Conservation (phyloP, 2,888 invertebrate genomes). For the Beris morrisii region DNA sequence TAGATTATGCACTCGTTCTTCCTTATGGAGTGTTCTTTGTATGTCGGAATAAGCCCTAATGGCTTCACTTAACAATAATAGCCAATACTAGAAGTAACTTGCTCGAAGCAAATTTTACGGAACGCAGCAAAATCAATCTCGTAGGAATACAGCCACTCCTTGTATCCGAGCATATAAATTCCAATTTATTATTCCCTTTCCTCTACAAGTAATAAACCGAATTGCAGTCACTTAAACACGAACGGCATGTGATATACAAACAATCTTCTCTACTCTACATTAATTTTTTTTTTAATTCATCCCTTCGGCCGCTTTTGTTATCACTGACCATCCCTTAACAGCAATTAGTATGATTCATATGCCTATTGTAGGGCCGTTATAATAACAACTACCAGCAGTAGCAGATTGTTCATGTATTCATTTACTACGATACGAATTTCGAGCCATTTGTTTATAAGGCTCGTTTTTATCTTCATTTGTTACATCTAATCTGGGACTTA, state of each 20-base stretch:
- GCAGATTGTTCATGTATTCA: conserved; percentile 17
- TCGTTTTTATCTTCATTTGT: conserved; percentile 28
- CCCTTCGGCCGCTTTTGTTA: conserved; percentile 1
- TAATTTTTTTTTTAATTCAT: conserved; percentile 5
- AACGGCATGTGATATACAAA: neutral
- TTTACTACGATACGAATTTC: conserved; percentile 13
- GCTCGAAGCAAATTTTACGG: too few relatives aligned
- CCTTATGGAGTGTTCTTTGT: too few relatives aligned
- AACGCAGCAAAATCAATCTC: too few relatives aligned
- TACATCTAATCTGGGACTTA: conserved; percentile 25
- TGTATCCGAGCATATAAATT: too few relatives aligned
- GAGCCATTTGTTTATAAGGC: conserved; percentile 13
- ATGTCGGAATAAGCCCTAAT: too few relatives aligned
- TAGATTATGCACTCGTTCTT: too few relatives aligned
- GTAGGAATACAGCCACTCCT: too few relatives aligned
- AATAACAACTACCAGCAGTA: neutral
- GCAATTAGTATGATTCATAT: conserved; percentile 10
- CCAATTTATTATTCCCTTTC: too few relatives aligned
- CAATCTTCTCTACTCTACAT: neutral
- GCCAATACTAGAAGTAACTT: too few relatives aligned
- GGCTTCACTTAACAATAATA: too few relatives aligned
- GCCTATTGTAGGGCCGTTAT: neutral
- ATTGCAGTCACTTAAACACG: conserved; percentile 2
- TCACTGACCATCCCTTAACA: conserved; percentile 15
- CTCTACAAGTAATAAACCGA: neutral